Evolutionary conservation across 2,113 vertebrate species (phyloP), one percentile per base, ranked within the genome.

Genomic region (Anser brachyrhynchus): DNA sequence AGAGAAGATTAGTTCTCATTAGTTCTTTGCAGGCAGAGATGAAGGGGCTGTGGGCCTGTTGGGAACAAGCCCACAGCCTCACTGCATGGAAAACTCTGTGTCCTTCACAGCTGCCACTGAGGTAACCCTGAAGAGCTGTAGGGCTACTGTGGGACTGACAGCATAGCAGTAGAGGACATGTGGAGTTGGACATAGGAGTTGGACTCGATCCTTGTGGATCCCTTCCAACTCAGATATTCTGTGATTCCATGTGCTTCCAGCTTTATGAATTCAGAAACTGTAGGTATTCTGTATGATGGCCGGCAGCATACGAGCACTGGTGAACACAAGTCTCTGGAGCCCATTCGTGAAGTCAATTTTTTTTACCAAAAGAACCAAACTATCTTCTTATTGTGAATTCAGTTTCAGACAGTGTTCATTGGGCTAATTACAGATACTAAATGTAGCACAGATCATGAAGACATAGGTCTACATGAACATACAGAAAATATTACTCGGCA

Each of bases 41-140:
- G 16, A 71, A 73, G 46, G n/a, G 39, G 6, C 28, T 62, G 23
- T 51, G 0, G 0, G 22, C 51, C n/a, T 87, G 1, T 3, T 58
- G 54, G n/a, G 52, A 77, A 4, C 26, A 51, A 71, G 7, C 11
- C 25, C n/a, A 13, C 28, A 87, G 61, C 23, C 43, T 54, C 77
- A 26, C 6, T 2, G 2, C 1, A 0, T 37, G 64, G 52, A 86
- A 84, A 84, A 66, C 41, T 43, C 71, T 39, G 55, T 26, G 25
- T 54, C 59, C 19, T 52, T 85, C 72, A 17, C 37, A 81, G 65
- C 33, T 55, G 57, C 59, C 73, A 10, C 33, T 9, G 75, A 44
- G 44, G 35, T 46, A 77, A 64, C 35, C 57, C 76, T 13, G 51
- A n/a, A 70, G 67, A 49, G 15, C 55, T 35, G 26, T 83, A n/a